Evolutionary conservation across 2,888 invertebrate species (phyloP).

Genomic region (Metallyticus violacea): DNA sequence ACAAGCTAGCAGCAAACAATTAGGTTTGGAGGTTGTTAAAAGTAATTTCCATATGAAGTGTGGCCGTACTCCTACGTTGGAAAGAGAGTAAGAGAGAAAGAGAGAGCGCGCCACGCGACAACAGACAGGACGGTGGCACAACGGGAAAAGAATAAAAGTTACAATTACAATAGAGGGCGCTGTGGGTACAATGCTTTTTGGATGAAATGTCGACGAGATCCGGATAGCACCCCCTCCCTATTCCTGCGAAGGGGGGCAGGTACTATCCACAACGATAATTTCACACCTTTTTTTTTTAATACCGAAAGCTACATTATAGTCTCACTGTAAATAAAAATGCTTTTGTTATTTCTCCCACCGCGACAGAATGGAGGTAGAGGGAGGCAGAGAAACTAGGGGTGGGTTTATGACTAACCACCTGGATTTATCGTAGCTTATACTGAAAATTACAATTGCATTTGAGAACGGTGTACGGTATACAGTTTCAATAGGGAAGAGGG

Average conservation of each 20-base stretch:
- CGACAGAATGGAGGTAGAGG: neutral
- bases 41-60: slow-evolving; percentile 17
- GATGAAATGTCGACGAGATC: slow-evolving; percentile 4
- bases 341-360: slow-evolving; percentile 8
- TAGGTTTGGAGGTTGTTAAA: neutral
- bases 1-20: neutral
- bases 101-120: neutral
- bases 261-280: slow-evolving; percentile 14
- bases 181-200: slow-evolving; percentile 4
- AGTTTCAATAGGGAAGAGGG: slow-evolving; percentile 26
- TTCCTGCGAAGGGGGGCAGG: neutral
- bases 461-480: slow-evolving; percentile 13
- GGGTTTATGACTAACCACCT: slow-evolving; percentile 26
- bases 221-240: neutral
- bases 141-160: neutral
- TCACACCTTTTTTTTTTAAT: slow-evolving; percentile 13
- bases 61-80: neutral
- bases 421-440: slow-evolving; percentile 31
- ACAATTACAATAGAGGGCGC: slow-evolving; percentile 9
- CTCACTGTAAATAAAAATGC: slow-evolving; percentile 23
- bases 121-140: neutral
- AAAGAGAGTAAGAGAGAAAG: neutral
- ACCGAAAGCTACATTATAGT: slow-evolving; percentile 11
- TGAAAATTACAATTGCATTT: slow-evolving; percentile 34
- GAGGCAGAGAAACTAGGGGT: neutral